These are phyloP conservation scores for Acipenser ruthenus DNA, from an alignment of 2,797 vertebrate species.

Conservation along the genomic window DNA sequence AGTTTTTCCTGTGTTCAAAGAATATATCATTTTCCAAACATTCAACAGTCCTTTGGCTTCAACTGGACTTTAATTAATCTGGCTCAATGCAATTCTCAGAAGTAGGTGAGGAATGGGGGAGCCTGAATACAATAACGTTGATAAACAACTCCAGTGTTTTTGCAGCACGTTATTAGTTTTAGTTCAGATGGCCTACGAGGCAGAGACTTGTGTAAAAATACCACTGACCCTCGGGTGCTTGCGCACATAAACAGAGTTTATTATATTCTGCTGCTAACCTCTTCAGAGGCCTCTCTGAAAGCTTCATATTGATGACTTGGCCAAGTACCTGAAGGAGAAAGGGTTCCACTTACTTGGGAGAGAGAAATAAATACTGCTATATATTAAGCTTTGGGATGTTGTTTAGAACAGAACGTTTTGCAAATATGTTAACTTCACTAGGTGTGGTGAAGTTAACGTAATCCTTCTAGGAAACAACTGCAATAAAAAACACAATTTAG, in stretches of 20 bases:
- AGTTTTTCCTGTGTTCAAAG: not conserved
- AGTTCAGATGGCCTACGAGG: not conserved
- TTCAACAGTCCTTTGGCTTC: not conserved
- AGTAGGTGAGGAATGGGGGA: not conserved
- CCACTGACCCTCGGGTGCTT: not conserved
- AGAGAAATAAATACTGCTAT: too few species aligned
- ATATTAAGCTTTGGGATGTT: too few species aligned
- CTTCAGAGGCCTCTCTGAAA: constrained; percentile 88
- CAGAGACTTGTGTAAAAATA: constrained; percentile 9
- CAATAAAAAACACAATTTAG: too few species aligned
- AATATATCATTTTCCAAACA: not conserved
- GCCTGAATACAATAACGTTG: constrained; percentile 19
- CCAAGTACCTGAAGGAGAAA: constrained; percentile 72
- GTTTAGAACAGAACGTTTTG: too few species aligned
- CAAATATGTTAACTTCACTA: too few species aligned
- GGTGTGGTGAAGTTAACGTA: too few species aligned
- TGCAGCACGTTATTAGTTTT: constrained; percentile 1
- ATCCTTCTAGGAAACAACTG: too few species aligned
- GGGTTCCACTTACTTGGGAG: constrained; percentile 21
- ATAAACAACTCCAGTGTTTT: not conserved
- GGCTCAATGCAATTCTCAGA: not conserved
- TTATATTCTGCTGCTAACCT: constrained; percentile 68
- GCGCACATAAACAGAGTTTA: constrained; percentile 49
- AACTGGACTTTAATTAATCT: constrained; percentile 4
- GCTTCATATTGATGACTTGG: constrained; percentile 81